A percentile compares a stretch with the other conserved stretches of the same genome.
phyloP scores from a whole-genome alignment of 2,113 vertebrate genomes.

The Peromyscus maniculatus region DNA sequence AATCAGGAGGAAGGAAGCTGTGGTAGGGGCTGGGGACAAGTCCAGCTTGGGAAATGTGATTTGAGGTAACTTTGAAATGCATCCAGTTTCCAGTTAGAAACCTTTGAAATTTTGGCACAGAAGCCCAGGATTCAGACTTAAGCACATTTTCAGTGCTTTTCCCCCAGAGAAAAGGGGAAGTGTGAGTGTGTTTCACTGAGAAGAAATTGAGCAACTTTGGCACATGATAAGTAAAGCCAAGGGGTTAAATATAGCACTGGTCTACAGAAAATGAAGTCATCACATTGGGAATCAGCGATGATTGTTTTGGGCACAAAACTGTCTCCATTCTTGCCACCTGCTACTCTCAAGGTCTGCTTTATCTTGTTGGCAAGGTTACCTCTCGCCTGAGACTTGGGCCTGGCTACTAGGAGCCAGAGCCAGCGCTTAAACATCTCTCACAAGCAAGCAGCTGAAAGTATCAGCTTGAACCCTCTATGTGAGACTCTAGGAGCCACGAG shows the following conservation, averaged over 20 bases:
- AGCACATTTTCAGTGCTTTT: constrained; percentile 52
- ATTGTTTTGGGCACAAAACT: constrained; percentile 38
- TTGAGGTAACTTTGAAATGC: constrained; percentile 61
- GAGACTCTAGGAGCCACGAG: neutral
- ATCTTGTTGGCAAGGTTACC: neutral
- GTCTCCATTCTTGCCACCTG: neutral
- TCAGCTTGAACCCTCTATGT: neutral
- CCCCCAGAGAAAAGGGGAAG: constrained; percentile 35
- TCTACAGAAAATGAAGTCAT: constrained; percentile 59
- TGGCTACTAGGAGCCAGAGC: neutral
- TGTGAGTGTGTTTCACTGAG: constrained; percentile 34
- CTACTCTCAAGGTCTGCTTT: constrained; percentile 19
- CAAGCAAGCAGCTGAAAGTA: neutral
- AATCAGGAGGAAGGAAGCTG: constrained; percentile 39
- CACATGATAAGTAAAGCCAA: neutral
- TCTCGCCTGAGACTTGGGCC: constrained; percentile 1
- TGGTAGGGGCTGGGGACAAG: neutral
- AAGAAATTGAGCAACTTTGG: constrained; percentile 60
- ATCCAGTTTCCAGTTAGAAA: constrained; percentile 57
- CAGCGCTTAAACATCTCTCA: neutral
- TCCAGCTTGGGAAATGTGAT: constrained; percentile 29
- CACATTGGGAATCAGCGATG: constrained; percentile 29
- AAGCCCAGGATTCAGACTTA: constrained; percentile 59
- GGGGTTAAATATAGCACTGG: constrained; percentile 51
- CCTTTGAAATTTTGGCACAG: constrained; percentile 49